Percentiles rank a stretch among this genome's conserved stretches.
Conservation (phyloP, 1,140 invertebrate species). For the Lucilia sericata region DNA sequence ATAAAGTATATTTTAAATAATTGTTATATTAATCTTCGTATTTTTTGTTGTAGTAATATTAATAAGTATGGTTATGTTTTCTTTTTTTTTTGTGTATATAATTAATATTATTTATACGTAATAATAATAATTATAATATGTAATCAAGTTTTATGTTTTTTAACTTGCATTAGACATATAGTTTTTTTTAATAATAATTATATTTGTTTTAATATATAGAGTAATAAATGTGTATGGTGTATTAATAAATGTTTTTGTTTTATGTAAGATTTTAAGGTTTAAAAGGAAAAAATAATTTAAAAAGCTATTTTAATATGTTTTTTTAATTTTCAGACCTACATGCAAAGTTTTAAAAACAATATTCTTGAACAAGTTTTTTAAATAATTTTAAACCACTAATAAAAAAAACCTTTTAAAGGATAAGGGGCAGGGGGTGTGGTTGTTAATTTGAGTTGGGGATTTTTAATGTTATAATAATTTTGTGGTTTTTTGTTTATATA, state of each 20-base stretch:
- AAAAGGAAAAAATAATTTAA: conserved; percentile 9
- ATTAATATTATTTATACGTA: neutral
- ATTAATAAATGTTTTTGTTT: neutral
- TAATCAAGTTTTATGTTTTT: neutral
- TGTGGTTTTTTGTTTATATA: neutral
- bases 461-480: neutral
- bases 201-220: conserved; percentile 5
- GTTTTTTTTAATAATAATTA: neutral
- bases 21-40: neutral
- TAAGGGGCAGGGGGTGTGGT: neutral
- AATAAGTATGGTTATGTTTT: conserved; percentile 6
- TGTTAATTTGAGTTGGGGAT: neutral
- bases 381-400: neutral
- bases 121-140: neutral
- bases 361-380: neutral
- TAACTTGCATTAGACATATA: neutral
- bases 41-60: conserved; percentile 32
- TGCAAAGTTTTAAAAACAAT: neutral
- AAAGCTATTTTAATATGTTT: neutral
- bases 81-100: neutral
- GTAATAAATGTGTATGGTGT: neutral
- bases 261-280: neutral
- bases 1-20: conserved; percentile 35
- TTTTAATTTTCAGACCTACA: neutral
- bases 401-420: neutral